Percentiles rank a stretch among this genome's conserved stretches.
Conservation (phyloP, 2,797 vertebrate genomes). For the Ispidina picta region DNA sequence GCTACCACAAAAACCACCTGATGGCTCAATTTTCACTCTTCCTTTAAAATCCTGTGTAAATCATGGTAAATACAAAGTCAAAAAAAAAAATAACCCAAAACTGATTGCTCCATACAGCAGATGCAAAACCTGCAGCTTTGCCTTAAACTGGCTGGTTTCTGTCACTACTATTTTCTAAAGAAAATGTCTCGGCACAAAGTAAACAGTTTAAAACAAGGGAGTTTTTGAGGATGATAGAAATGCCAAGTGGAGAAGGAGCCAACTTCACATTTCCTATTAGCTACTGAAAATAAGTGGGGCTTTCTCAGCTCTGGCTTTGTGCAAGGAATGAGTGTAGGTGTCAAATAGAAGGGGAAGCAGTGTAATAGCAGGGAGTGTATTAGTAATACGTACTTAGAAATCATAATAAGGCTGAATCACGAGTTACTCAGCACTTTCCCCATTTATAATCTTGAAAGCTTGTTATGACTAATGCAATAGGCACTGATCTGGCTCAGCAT, state of each 20-base stretch:
- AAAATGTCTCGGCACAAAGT: constrained; percentile 18
- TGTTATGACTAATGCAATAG: constrained; percentile 71
- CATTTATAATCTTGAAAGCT: constrained; percentile 68
- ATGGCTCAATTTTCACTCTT: constrained; percentile 58
- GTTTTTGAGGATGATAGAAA: not conserved
- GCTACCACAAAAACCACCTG: constrained; percentile 61
- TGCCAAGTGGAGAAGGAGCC: not conserved
- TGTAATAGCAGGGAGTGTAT: constrained; percentile 36
- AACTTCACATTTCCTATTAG: constrained; percentile 14
- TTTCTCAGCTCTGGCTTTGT: constrained; percentile 20
- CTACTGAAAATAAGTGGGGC: constrained; percentile 31
- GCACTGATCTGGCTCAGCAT: constrained; percentile 55
- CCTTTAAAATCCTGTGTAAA: constrained; percentile 21
- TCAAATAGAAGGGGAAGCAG: constrained; percentile 15
- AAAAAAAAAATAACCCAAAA: not conserved
- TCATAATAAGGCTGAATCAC: constrained; percentile 70
- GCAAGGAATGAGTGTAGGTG: not conserved
- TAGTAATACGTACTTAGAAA: constrained; percentile 68
- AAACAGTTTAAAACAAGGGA: constrained; percentile 52
- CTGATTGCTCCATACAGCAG: not conserved
- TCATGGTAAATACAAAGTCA: not conserved
- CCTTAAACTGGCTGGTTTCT: constrained; percentile 12
- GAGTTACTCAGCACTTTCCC: constrained; percentile 70
- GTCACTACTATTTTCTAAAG: constrained; percentile 34
- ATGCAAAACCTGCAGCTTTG: constrained; percentile 29